These are phyloP conservation scores for Tenthredo scrophulariae DNA, from an alignment of 2,888 invertebrate species.

Conservation along the genomic window DNA sequence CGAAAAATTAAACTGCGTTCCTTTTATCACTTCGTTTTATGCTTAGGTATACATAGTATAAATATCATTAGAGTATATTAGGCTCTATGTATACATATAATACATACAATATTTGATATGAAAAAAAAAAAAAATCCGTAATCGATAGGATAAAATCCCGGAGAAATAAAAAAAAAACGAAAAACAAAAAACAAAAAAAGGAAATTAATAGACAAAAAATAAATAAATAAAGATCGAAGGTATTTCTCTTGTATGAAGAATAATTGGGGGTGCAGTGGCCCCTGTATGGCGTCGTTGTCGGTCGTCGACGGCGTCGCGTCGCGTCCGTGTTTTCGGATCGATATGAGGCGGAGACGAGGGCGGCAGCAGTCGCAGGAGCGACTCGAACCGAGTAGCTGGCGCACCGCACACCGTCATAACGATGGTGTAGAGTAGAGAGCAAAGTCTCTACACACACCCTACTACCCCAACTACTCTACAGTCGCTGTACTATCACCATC, in stretches of 20 bases:
- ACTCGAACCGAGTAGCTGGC: constrained; percentile 50
- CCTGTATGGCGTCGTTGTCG: constrained; percentile 65
- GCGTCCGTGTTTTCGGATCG: constrained; percentile 47
- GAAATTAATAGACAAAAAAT: not conserved
- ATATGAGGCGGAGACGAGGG: constrained; percentile 51
- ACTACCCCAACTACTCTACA: not conserved
- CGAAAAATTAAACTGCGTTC: not conserved
- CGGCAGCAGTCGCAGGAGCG: constrained; percentile 52
- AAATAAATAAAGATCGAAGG: not conserved
- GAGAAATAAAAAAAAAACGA: not conserved
- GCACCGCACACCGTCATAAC: constrained; percentile 49
- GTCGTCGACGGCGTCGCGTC: constrained; percentile 55
- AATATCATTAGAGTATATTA: not conserved
- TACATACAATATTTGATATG: not conserved
- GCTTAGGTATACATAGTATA: no score
- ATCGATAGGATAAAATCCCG: not conserved
- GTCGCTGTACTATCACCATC: constrained; percentile 39
- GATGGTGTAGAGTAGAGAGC: not conserved
- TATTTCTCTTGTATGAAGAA: not conserved
- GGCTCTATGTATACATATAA: not conserved
- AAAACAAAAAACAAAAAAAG: not conserved
- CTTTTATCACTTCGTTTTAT: not conserved
- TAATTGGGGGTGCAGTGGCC: constrained; percentile 73
- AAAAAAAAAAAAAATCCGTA: not conserved
- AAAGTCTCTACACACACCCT: not conserved